Evolutionary conservation across 2,797 vertebrate species (phyloP).

Genomic region (Echiichthys vipera): DNA sequence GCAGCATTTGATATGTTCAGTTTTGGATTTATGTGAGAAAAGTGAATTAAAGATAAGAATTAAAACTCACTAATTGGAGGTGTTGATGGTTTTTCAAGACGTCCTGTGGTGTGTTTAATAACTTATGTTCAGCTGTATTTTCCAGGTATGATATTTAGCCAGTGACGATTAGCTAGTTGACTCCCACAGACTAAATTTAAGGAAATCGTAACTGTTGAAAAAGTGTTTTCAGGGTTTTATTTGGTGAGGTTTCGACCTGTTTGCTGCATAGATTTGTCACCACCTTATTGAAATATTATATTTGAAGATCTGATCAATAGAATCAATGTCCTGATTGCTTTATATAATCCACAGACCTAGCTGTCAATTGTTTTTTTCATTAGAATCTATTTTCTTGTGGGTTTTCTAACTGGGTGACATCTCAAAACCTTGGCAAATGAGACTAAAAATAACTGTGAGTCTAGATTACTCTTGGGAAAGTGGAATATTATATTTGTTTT

Average conservation of each 20-base stretch:
- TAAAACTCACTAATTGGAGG: constrained; percentile 69
- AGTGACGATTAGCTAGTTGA: constrained; percentile 43
- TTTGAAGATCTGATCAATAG: constrained; percentile 17
- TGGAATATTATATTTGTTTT: constrained; percentile 7
- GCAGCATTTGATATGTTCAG: constrained; percentile 54
- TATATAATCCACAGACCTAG: constrained; percentile 3
- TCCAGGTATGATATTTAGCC: constrained; percentile 61
- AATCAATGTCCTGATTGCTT: constrained; percentile 18
- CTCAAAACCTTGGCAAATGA: constrained; percentile 36
- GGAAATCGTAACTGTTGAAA: constrained; percentile 43
- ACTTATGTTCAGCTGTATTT: constrained; percentile 59
- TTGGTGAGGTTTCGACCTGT: constrained; percentile 17
- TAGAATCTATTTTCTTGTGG: constrained; percentile 17
- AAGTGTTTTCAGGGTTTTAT: too few relatives aligned
- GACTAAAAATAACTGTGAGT: constrained; percentile 16
- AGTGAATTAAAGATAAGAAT: constrained; percentile 68
- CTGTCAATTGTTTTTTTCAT: constrained; percentile 27
- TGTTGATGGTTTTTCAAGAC: constrained; percentile 48
- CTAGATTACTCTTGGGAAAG: constrained; percentile 1
- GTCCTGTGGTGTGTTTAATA: constrained; percentile 69
- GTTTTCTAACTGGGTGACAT: constrained; percentile 12
- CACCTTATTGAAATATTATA: constrained; percentile 8
- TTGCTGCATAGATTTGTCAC: background rate
- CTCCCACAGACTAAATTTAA: constrained; percentile 42
- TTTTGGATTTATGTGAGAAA: constrained; percentile 59